phyloP scores from a whole-genome alignment of 2,888 invertebrate genomes.

The Catocala nupta region DNA sequence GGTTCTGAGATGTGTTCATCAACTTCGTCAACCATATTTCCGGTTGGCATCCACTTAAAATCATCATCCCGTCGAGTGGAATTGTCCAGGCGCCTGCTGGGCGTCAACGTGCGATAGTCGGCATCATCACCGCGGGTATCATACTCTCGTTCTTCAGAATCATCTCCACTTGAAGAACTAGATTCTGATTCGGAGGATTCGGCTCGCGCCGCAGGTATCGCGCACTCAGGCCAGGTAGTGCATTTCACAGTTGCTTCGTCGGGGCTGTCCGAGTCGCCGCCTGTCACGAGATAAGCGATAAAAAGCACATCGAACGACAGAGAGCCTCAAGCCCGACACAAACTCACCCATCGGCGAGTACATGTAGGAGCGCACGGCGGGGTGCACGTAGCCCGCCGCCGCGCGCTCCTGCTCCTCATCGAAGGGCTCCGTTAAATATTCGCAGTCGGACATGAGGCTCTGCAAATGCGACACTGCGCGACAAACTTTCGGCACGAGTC shows the following conservation, averaged over 20 bases:
- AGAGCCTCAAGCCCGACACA: slow-evolving; percentile 68
- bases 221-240: slow-evolving; percentile 81
- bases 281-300: slow-evolving; percentile 78
- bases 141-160: slow-evolving; percentile 79
- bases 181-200: slow-evolving; percentile 79
- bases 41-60: slow-evolving; percentile 89
- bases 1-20: slow-evolving; percentile 65
- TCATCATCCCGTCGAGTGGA: slow-evolving; percentile 89
- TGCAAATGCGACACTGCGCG: slow-evolving; percentile 83
- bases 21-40: slow-evolving; percentile 70
- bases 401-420: slow-evolving; percentile 81
- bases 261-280: slow-evolving; percentile 88
- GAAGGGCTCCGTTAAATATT: slow-evolving; percentile 82
- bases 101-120: slow-evolving; percentile 86
- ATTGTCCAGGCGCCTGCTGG: slow-evolving; percentile 81
- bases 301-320: slow-evolving; percentile 55
- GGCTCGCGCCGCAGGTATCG: slow-evolving; percentile 70
- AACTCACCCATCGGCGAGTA: slow-evolving; percentile 86
- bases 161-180: slow-evolving; percentile 73
- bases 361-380: slow-evolving; percentile 86
- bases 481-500: slow-evolving; percentile 82
- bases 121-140: slow-evolving; percentile 87
- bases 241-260: slow-evolving; percentile 89
- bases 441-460: slow-evolving; percentile 86
- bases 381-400: slow-evolving; percentile 78